These are phyloP conservation scores for Meteorus cinctellus DNA, from an alignment of 2,888 invertebrate genomes.

Conservation along the genomic window DNA sequence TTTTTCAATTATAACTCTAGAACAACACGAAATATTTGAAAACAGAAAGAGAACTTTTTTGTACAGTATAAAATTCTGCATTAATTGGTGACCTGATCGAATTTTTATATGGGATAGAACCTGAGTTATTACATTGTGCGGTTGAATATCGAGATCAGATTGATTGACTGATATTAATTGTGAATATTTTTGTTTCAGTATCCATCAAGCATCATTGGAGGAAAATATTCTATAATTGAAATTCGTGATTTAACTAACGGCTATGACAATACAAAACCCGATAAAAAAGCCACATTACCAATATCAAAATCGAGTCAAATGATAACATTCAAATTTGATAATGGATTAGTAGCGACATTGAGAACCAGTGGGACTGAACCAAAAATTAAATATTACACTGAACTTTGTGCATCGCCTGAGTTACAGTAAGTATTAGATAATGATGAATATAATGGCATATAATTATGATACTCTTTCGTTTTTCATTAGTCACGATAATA, in stretches of 20 bases:
- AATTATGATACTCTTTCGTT: neutral
- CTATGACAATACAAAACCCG: conserved; percentile 82
- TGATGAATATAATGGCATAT: no score
- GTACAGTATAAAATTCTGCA: no score
- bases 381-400: conserved; percentile 98
- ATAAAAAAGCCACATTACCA: conserved; percentile 82
- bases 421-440: conserved; percentile 75
- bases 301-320: conserved; percentile 85
- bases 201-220: conserved; percentile 79
- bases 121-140: no score
- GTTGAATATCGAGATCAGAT: no score
- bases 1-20: no score
- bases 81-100: no score
- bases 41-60: no score
- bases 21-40: no score
- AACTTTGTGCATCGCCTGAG: conserved; percentile 83
- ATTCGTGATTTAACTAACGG: conserved; percentile 94
- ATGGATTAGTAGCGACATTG: conserved; percentile 90
- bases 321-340: conserved; percentile 94
- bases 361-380: conserved; percentile 99
- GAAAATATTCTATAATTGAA: conserved; percentile 79
- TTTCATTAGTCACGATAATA: neutral
- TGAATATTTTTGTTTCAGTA: conserved; percentile 75
- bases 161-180: neutral
- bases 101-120: no score